These are phyloP conservation scores for Nesoenas mayeri DNA, from an alignment of 2,113 vertebrate species.

Conservation along the genomic window DNA sequence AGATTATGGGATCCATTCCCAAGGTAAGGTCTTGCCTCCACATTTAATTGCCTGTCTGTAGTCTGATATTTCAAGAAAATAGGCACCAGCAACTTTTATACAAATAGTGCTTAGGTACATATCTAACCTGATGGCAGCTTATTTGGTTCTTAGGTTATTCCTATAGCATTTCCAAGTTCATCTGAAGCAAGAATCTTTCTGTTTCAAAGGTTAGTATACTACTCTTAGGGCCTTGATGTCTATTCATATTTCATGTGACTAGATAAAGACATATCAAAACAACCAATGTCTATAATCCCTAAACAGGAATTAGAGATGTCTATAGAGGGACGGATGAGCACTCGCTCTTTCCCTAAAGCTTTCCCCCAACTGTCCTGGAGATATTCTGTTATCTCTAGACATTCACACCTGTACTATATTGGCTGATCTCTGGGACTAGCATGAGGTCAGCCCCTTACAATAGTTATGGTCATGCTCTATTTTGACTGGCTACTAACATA, in stretches of 20 bases:
- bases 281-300: not conserved
- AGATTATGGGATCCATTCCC: not conserved
- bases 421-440: not conserved
- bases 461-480: not conserved
- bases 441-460: not conserved
- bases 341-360: not conserved
- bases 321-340: not conserved
- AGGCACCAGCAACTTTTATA: not conserved
- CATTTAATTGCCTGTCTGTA: not conserved
- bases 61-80: not conserved
- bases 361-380: not conserved
- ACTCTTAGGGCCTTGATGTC: not conserved
- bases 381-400: not conserved
- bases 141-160: not conserved
- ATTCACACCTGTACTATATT: not conserved
- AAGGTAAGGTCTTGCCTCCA: not conserved
- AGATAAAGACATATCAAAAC: not conserved
- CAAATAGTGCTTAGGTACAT: not conserved
- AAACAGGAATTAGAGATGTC: not conserved
- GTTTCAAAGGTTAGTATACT: not conserved
- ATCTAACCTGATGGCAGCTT: not conserved
- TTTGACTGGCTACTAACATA: not conserved
- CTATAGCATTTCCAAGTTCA: not conserved
- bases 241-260: not conserved
- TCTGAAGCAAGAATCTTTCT: not conserved